Evolutionary conservation across 2,113 vertebrate species (phyloP).

Genomic region (Rattus rattus): DNA sequence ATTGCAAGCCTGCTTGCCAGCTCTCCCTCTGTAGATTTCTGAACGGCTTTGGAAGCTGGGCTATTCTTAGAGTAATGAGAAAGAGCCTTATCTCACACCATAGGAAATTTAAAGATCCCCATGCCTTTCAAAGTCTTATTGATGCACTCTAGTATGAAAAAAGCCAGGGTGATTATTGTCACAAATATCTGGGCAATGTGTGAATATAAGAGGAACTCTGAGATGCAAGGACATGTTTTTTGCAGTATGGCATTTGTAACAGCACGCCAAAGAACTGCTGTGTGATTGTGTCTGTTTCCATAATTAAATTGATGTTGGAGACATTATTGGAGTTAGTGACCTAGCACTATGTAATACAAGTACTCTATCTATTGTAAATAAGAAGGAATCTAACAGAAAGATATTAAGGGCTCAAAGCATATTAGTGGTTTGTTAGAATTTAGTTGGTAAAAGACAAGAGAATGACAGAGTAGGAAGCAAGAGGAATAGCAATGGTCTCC

Average conservation of each 20-base stretch:
- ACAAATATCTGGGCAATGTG: constrained; percentile 43
- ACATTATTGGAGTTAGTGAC: neutral
- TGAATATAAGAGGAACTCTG: neutral
- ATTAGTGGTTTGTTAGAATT: neutral
- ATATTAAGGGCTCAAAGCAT: neutral
- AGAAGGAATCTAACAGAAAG: neutral
- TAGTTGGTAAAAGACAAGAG: neutral
- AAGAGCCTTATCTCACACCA: constrained; percentile 74
- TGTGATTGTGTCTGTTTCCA: neutral
- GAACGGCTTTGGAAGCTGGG: constrained; percentile 66
- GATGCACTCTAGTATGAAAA: constrained; percentile 53
- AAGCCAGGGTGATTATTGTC: constrained; percentile 59
- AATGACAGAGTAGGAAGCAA: neutral
- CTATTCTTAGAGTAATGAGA: constrained; percentile 81
- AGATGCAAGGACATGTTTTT: neutral
- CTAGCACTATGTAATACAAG: neutral
- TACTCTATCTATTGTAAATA: neutral
- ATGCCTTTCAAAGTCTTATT: constrained; percentile 53
- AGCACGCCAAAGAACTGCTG: neutral
- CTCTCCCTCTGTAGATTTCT: constrained; percentile 65
- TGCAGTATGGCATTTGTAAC: neutral
- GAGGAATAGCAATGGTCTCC: neutral
- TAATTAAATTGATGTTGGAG: neutral
- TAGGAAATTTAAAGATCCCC: constrained; percentile 74
- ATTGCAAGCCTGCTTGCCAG: constrained; percentile 68